A percentile compares a stretch with the other conserved stretches of the same genome.
These are phyloP conservation scores for Drosophila affinis DNA, from an alignment of 2,888 invertebrate genomes.

Conservation along the genomic window DNA sequence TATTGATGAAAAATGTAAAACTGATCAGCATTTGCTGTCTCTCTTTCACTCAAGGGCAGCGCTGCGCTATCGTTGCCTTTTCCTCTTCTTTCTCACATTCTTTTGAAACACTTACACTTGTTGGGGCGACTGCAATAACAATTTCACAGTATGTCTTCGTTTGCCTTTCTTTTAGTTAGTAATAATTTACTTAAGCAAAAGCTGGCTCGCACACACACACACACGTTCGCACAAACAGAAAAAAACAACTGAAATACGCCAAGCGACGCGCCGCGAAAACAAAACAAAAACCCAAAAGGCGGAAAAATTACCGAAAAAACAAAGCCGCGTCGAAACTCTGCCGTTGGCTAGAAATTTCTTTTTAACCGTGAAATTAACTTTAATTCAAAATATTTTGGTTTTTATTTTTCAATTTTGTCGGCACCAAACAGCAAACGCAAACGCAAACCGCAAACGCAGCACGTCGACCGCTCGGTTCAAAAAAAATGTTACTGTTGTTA, in stretches of 20 bases:
- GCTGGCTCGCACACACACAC: constrained; percentile 30
- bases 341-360: neutral
- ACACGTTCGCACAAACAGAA: constrained; percentile 25
- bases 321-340: neutral
- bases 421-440: neutral
- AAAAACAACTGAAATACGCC: constrained; percentile 31
- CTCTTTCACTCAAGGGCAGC: constrained; percentile 7
- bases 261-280: constrained; percentile 30
- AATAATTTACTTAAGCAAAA: constrained; percentile 58
- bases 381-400: neutral
- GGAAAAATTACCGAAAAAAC: constrained; percentile 9
- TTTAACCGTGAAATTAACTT: constrained; percentile 1
- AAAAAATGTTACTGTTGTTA: too few species aligned
- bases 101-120: constrained; percentile 22
- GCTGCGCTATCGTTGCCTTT: constrained; percentile 7
- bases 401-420: constrained; percentile 2
- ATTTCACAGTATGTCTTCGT: neutral
- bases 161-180: constrained; percentile 38
- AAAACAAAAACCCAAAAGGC: constrained; percentile 19
- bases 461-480: too few species aligned
- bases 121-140: neutral
- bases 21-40: constrained; percentile 35
- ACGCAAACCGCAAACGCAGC: neutral
- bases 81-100: constrained; percentile 26
- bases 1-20: constrained; percentile 11